phyloP scores from a whole-genome alignment of 2,113 vertebrate species.

The Caracal caracal region DNA sequence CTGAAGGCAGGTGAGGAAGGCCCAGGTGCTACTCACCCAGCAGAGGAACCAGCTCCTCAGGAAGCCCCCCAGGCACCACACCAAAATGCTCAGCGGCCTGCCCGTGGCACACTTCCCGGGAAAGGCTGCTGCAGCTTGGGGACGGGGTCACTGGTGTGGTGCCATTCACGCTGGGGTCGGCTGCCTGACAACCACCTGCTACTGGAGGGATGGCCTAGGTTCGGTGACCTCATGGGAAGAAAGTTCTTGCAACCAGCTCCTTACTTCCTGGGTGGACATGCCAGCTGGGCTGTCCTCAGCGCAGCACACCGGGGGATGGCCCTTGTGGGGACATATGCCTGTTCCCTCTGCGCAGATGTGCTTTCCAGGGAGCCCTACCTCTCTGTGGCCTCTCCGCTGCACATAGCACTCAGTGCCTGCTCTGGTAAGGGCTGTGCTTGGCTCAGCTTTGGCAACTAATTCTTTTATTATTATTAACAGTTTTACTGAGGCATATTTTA shows the following conservation, averaged over 20 bases:
- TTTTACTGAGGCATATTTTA: not conserved
- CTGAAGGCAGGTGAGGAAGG: not conserved
- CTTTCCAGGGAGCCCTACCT: not conserved
- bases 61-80: not conserved
- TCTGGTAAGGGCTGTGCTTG: not conserved
- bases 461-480: not conserved
- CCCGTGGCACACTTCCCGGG: not conserved
- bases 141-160: not conserved
- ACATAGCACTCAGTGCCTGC: not conserved
- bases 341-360: not conserved
- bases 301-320: not conserved
- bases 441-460: not conserved
- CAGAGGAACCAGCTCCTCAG: not conserved
- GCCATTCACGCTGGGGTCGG: not conserved
- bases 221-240: no score
- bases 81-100: not conserved
- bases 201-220: not conserved
- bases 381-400: not conserved
- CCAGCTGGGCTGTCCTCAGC: not conserved
- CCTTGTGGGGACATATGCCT: not conserved
- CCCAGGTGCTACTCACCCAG: not conserved
- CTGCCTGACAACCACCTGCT: not conserved
- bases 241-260: not conserved
- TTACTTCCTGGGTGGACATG: not conserved
- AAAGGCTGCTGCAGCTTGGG: not conserved